phyloP scores from a whole-genome alignment of 2,888 invertebrate species.

The Pristionchus entomophagus region DNA sequence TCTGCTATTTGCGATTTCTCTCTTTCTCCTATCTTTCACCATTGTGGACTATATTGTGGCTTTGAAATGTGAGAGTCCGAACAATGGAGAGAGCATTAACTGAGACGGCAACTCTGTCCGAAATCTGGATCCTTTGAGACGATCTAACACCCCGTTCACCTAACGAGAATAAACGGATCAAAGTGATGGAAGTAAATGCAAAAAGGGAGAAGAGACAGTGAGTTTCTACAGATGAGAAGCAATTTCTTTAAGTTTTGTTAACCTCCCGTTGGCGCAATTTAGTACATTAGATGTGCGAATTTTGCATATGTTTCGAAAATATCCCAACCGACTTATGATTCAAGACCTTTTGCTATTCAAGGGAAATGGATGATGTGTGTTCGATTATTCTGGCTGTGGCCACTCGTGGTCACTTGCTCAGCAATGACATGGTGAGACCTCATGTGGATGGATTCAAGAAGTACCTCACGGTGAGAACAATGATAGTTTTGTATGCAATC shows the following conservation, averaged over 20 bases:
- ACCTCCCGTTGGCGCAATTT: too few relatives aligned
- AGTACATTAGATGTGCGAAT: not conserved
- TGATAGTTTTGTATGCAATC: too few relatives aligned
- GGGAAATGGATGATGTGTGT: slow-evolving; percentile 10
- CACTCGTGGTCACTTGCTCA: slow-evolving; percentile 29
- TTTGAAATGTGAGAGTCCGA: too few relatives aligned
- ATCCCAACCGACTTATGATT: too few relatives aligned
- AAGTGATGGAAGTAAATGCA: not conserved
- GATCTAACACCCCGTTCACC: not conserved
- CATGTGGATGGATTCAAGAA: not conserved
- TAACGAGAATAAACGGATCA: not conserved
- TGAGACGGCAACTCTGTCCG: not conserved
- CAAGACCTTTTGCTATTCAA: not conserved
- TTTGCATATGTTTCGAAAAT: not conserved
- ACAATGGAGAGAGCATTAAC: too few relatives aligned
- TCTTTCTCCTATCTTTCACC: too few relatives aligned
- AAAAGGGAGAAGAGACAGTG: slow-evolving; percentile 1
- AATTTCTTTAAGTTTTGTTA: too few relatives aligned
- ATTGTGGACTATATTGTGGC: too few relatives aligned
- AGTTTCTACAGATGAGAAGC: not conserved
- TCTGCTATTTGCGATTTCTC: too few relatives aligned
- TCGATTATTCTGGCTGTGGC: not conserved
- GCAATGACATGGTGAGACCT: not conserved
- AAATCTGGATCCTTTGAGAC: not conserved
- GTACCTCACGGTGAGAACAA: not conserved